Conservation (phyloP, 2,113 vertebrate species). For the human (Homo sapiens) region GRCh38 chr9:98529501-98530000, state of each 20-base stretch:
- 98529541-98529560: not conserved
- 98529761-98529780: not conserved
- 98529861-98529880: not conserved
- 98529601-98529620: slow-evolving; percentile 5
- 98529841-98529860: not conserved
- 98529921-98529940: too few species aligned
- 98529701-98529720: slow-evolving; percentile 41
- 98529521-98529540: not conserved
- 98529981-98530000: not conserved
- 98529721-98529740: not conserved
- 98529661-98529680: not conserved
- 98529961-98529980: not conserved
- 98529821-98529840: not conserved
- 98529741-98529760: slow-evolving; percentile 26
- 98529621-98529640: slow-evolving; percentile 50
- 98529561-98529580: slow-evolving; percentile 23
- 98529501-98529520: not conserved
- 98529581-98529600: not conserved
- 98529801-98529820: not conserved
- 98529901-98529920: not conserved
- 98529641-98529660: slow-evolving; percentile 31
- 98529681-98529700: slow-evolving; percentile 1
- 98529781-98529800: not conserved
- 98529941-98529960: not conserved
- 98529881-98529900: not conserved